phyloP scores from a whole-genome alignment of 1,140 invertebrate genomes.

The Lutraria rhynchaena region DNA sequence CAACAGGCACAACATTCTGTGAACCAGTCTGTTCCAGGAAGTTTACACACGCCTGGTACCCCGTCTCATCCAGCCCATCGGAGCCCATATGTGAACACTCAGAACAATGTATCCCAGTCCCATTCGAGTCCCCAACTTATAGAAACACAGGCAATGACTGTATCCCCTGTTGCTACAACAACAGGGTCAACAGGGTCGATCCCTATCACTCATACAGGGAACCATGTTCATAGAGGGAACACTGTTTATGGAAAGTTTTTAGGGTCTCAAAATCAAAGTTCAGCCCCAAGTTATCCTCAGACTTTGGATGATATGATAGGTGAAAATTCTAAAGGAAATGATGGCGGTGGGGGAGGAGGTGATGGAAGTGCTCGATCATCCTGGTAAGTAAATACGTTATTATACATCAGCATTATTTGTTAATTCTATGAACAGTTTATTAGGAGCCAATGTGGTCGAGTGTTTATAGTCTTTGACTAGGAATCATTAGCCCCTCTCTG shows the following conservation, averaged over 20 bases:
- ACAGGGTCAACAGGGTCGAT: constrained; percentile 48
- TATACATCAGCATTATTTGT: no score
- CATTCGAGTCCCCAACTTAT: constrained; percentile 50
- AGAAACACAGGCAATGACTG: constrained; percentile 21
- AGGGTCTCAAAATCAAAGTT: constrained; percentile 42
- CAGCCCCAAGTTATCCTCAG: constrained; percentile 8
- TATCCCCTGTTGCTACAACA: constrained; percentile 40
- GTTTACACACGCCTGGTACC: constrained; percentile 7
- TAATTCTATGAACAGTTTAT: no score
- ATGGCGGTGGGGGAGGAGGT: constrained; percentile 22
- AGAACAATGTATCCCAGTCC: constrained; percentile 29
- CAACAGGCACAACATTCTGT: constrained; percentile 43
- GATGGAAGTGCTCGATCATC: constrained; percentile 35
- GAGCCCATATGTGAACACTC: constrained; percentile 37
- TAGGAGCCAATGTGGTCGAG: no score
- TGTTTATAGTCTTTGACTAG: no score
- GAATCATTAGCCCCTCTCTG: no score
- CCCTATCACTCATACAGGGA: constrained; percentile 51
- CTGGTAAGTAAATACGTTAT: constrained; percentile 26
- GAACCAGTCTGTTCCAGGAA: constrained; percentile 40
- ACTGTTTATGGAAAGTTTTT: constrained; percentile 58
- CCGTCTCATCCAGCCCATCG: constrained; percentile 12
- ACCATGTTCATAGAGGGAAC: constrained; percentile 46
- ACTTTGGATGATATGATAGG: constrained; percentile 14
- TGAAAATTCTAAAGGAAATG: constrained; percentile 17